Evolutionary conservation across 2,797 vertebrate species (phyloP).

Genomic region (Hybognathus amarus): DNA sequence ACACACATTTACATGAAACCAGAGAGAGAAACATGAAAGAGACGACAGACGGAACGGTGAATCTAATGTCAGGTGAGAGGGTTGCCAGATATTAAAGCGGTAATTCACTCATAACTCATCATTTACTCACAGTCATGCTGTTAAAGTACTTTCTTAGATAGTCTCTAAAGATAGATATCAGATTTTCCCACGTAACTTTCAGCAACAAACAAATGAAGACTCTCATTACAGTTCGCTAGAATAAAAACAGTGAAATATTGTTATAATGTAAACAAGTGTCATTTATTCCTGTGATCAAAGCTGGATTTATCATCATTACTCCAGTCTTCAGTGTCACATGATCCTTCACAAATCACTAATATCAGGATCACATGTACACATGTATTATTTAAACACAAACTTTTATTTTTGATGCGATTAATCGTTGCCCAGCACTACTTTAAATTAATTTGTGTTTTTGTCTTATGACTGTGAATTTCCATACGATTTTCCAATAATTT

Average conservation of each 20-base stretch:
- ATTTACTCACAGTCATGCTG: not conserved
- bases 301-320: not conserved
- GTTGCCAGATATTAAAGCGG: not conserved
- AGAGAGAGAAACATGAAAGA: not conserved
- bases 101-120: not conserved
- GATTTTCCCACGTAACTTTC: not conserved
- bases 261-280: not conserved
- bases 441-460: no score
- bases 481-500: no score
- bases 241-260: not conserved
- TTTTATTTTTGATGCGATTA: no score
- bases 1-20: conserved; percentile 31
- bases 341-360: not conserved
- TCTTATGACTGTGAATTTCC: no score
- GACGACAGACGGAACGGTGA: not conserved
- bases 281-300: not conserved
- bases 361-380: no score
- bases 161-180: not conserved
- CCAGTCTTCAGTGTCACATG: not conserved
- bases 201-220: not conserved
- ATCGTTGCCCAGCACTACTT: no score
- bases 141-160: not conserved
- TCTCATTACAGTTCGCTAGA: no score
- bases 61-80: not conserved
- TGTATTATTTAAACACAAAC: no score